Conservation (phyloP, 2,113 vertebrate genomes). For the Motacilla tschutschensis region DNA sequence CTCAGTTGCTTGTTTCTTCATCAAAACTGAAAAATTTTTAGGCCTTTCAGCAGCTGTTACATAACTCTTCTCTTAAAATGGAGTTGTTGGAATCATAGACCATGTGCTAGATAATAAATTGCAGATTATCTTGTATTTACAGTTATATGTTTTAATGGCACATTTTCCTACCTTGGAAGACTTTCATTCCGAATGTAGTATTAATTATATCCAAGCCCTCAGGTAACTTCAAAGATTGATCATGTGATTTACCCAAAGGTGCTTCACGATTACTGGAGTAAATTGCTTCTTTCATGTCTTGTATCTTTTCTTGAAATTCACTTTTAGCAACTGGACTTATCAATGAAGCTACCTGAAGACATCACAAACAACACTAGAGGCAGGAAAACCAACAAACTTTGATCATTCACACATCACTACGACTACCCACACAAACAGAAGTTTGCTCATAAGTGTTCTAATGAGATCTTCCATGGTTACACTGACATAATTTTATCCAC, state of each 20-base stretch:
- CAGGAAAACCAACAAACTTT: not conserved
- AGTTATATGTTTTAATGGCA: not conserved
- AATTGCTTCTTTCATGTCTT: constrained; percentile 72
- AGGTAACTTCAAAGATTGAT: constrained; percentile 71
- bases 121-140: not conserved
- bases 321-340: constrained; percentile 77
- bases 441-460: not conserved
- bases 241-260: constrained; percentile 75
- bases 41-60: not conserved
- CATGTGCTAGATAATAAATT: not conserved
- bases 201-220: constrained; percentile 60
- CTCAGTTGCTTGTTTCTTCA: not conserved
- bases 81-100: not conserved
- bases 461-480: not conserved
- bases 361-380: constrained; percentile 11
- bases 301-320: constrained; percentile 78
- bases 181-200: constrained; percentile 75
- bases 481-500: not conserved
- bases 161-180: constrained; percentile 59
- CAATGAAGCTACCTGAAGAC: constrained; percentile 69
- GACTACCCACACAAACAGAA: not conserved
- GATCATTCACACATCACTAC: not conserved
- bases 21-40: not conserved
- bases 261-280: constrained; percentile 69
- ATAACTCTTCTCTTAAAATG: not conserved